Conservation (phyloP, 2,888 invertebrate genomes). For the Bimastos eiseni region DNA sequence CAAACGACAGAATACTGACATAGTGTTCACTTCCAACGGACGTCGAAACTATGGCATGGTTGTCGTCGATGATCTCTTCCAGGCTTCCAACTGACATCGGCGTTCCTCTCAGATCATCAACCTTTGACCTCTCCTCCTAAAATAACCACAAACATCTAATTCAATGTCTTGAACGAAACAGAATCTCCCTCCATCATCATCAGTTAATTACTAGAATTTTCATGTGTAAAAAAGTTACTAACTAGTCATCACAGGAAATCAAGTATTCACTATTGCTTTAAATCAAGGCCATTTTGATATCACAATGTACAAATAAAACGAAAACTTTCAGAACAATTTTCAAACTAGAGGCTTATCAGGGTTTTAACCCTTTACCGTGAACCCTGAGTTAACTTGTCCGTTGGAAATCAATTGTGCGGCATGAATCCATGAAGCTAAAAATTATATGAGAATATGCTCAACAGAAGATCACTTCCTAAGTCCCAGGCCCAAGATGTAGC, state of each 20-base stretch:
- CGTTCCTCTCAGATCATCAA: constrained; percentile 95
- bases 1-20: constrained; percentile 97
- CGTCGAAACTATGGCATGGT: constrained; percentile 98
- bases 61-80: constrained; percentile 99
- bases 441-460: neutral
- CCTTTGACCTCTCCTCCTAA: constrained; percentile 90
- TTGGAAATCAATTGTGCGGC: too few species aligned
- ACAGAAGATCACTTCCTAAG: neutral
- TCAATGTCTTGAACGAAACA: neutral
- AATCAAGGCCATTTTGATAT: neutral
- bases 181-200: neutral
- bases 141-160: neutral
- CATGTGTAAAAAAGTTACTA: neutral
- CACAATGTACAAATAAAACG: neutral
- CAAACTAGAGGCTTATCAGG: neutral
- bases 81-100: constrained; percentile 99
- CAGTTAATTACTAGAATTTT: neutral
- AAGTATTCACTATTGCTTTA: neutral
- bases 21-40: constrained; percentile 99
- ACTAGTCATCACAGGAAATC: neutral
- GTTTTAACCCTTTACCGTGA: too few species aligned
- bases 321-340: neutral
- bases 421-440: too few species aligned
- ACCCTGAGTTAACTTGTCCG: too few species aligned
- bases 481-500: neutral